Evolutionary conservation across 2,113 vertebrate species (phyloP).

Genomic region (Notiomystis cincta): DNA sequence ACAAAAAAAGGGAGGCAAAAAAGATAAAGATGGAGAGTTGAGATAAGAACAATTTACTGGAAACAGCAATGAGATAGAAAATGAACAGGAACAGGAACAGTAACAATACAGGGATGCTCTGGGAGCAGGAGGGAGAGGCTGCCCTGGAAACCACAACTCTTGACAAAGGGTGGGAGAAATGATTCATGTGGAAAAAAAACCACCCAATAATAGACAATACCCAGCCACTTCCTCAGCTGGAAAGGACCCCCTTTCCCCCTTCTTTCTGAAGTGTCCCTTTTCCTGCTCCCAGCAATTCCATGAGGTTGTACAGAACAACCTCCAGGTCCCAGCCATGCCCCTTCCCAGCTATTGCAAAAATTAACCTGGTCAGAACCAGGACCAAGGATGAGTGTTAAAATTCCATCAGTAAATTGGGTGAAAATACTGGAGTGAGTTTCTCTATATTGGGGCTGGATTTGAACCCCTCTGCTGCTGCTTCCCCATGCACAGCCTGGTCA

Average conservation of each 20-base stretch:
- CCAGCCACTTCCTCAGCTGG: background rate
- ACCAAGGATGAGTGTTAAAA: background rate
- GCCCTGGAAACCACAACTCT: no score
- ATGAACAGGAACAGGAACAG: background rate
- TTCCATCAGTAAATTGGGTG: background rate
- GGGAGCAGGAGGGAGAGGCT: no score
- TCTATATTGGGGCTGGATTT: accelerated
- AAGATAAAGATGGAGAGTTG: background rate
- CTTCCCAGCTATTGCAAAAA: background rate
- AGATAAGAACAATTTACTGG: background rate
- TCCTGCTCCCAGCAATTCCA: background rate
- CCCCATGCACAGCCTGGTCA: background rate
- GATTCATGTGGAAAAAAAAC: no score
- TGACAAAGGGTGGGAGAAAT: background rate
- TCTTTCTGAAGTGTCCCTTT: background rate
- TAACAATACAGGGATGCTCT: background rate
- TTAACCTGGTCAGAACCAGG: background rate
- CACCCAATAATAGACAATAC: background rate
- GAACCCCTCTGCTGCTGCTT: background rate
- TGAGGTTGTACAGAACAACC: background rate
- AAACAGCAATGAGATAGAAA: background rate
- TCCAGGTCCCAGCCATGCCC: background rate
- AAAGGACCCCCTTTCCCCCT: background rate
- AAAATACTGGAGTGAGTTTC: background rate
- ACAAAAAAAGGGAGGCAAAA: no score